These are phyloP conservation scores for human DNA, from an alignment of 2,113 vertebrate genomes.

Conservation along the genomic window GRCh38 chrX:118865501-118866000, in stretches of 20 bases:
- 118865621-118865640: background rate
- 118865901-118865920: background rate
- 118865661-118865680: background rate
- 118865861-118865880: conserved; percentile 3
- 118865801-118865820: background rate
- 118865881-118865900: background rate
- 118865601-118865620: background rate
- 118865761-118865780: background rate
- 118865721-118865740: background rate
- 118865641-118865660: background rate
- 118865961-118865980: background rate
- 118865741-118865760: background rate
- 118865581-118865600: background rate
- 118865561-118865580: background rate
- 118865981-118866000: background rate
- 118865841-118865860: background rate
- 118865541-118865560: conserved; percentile 30
- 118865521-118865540: background rate
- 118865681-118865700: background rate
- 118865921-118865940: background rate
- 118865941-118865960: background rate
- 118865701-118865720: background rate
- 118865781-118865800: background rate
- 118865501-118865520: background rate
- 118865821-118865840: background rate